Conservation (phyloP, 1,140 invertebrate genomes). For the Zaprionus capensis region DNA sequence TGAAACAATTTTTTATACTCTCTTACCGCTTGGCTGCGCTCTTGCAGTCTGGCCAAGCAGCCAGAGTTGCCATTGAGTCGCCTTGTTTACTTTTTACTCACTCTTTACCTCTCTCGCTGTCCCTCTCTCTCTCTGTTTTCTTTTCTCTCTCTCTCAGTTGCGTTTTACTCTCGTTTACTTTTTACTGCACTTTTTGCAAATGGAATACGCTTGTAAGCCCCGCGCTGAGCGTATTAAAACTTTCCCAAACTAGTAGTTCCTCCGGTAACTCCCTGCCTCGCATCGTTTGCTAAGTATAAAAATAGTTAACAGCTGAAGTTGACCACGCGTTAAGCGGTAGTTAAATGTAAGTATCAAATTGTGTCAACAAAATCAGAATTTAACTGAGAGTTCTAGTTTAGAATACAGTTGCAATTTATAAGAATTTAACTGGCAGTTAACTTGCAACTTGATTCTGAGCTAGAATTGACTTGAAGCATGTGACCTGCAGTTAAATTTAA, state of each 20-base stretch:
- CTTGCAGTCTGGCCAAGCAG: conserved; percentile 50
- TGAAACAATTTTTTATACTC: conserved; percentile 57
- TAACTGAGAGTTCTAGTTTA: not conserved
- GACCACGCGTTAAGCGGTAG: not conserved
- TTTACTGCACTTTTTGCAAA: conserved; percentile 47
- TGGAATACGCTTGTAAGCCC: conserved; percentile 51
- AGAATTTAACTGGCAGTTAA: too few relatives aligned
- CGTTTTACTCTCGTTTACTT: conserved; percentile 24
- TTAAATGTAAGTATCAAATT: not conserved
- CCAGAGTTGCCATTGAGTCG: conserved; percentile 40
- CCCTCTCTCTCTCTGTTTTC: conserved; percentile 21
- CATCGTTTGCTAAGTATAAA: not conserved
- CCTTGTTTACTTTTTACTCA: conserved; percentile 55
- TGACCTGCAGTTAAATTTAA: not conserved
- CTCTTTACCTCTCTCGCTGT: conserved; percentile 32
- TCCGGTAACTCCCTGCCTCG: not conserved
- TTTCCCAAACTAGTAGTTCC: conserved; percentile 6
- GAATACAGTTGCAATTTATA: too few relatives aligned
- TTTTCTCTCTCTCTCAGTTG: conserved; percentile 38
- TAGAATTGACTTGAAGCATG: too few relatives aligned
- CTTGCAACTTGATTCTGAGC: too few relatives aligned
- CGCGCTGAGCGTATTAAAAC: conserved; percentile 43
- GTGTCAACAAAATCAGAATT: not conserved
- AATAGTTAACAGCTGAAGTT: not conserved
- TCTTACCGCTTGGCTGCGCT: conserved; percentile 73